phyloP scores from a whole-genome alignment of 2,888 invertebrate genomes.

The Dynastes hyllus region DNA sequence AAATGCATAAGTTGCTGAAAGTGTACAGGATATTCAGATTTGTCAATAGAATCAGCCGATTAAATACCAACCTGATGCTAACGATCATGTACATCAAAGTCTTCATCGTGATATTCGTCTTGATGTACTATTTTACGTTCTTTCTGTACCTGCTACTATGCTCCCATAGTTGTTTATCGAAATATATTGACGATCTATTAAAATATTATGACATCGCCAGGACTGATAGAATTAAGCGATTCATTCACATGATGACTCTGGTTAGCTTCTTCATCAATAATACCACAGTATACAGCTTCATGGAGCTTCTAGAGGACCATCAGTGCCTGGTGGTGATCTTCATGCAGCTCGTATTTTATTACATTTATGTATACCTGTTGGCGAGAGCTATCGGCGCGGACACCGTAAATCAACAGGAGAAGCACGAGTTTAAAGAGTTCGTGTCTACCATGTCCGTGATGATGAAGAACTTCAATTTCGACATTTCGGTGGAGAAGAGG shows the following conservation, averaged over 20 bases:
- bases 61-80: conserved; percentile 37
- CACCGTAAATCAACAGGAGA: conserved; percentile 69
- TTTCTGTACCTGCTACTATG: conserved; percentile 36
- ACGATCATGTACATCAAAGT: conserved; percentile 39
- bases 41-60: conserved; percentile 21
- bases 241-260: conserved; percentile 38
- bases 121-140: conserved; percentile 43
- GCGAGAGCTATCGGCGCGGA: conserved; percentile 71
- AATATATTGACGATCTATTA: neutral
- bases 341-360: conserved; percentile 42
- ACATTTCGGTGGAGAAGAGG: conserved; percentile 68
- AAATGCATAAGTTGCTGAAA: conserved; percentile 45
- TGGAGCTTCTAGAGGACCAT: neutral
- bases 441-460: conserved; percentile 69
- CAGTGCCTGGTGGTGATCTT: conserved; percentile 13
- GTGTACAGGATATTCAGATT: conserved; percentile 39
- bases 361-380: conserved; percentile 38
- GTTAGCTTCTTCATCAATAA: conserved; percentile 46
- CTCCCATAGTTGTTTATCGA: neutral
- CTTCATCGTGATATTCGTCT: conserved; percentile 20
- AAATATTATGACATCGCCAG: neutral
- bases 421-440: conserved; percentile 48
- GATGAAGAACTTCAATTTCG: conserved; percentile 73
- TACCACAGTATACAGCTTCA: conserved; percentile 21
- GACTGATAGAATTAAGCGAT: neutral